Evolutionary conservation across 1,140 invertebrate genomes (phyloP).

Genomic region (Orussus abietinus): DNA sequence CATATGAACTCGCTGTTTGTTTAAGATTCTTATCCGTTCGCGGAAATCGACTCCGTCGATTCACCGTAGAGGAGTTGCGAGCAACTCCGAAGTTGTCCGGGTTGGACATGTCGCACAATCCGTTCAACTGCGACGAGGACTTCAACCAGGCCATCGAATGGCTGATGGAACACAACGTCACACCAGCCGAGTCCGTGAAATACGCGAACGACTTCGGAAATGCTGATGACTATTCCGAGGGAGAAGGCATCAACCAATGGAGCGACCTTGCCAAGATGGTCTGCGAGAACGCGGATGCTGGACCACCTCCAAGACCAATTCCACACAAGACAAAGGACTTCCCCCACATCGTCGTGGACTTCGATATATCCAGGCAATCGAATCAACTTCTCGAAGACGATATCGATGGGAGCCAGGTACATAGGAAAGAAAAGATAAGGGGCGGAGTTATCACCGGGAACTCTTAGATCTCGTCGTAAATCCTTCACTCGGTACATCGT

Average conservation of each 20-base stretch:
- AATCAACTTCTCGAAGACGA: slow-evolving; percentile 12
- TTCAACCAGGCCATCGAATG: slow-evolving; percentile 47
- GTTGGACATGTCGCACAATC: slow-evolving; percentile 47
- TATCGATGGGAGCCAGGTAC: slow-evolving; percentile 10
- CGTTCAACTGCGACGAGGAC: slow-evolving; percentile 45
- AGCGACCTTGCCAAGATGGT: slow-evolving; percentile 38
- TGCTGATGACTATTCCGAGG: slow-evolving; percentile 21
- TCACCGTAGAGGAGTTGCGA: slow-evolving; percentile 45
- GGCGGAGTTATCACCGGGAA: too few relatives aligned
- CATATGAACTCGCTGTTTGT: too few relatives aligned
- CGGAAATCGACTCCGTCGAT: slow-evolving; percentile 36
- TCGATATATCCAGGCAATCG: slow-evolving; percentile 12
- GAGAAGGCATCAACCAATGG: slow-evolving; percentile 37
- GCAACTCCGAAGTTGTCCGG: slow-evolving; percentile 42
- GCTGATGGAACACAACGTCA: slow-evolving; percentile 42
- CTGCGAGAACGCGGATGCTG: slow-evolving; percentile 33
- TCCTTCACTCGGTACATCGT: too few relatives aligned
- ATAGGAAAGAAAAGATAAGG: too few relatives aligned
- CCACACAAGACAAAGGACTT: slow-evolving; percentile 10
- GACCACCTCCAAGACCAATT: slow-evolving; percentile 31
- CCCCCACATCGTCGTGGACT: neutral
- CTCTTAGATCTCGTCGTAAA: too few relatives aligned
- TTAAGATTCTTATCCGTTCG: slow-evolving; percentile 42
- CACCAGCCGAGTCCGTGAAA: slow-evolving; percentile 31
- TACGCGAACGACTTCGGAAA: slow-evolving; percentile 18